phyloP scores from a whole-genome alignment of 1,140 invertebrate genomes.

The Psix sp. region DNA sequence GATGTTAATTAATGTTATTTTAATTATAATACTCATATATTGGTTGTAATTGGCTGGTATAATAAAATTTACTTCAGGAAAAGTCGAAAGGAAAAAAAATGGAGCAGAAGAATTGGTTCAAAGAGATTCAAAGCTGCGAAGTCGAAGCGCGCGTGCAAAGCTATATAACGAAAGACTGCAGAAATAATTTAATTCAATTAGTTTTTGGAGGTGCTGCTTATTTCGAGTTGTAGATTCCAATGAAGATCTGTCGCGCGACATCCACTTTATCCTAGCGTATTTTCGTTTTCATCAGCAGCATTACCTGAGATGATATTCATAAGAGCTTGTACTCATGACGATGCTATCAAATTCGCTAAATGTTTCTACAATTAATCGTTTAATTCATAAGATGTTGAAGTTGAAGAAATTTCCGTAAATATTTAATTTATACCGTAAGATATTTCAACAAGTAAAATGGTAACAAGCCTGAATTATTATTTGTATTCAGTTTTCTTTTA shows the following conservation, averaged over 20 bases:
- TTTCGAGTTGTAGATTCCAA: slow-evolving; percentile 68
- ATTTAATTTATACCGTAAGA: too few species aligned
- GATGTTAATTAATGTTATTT: too few species aligned
- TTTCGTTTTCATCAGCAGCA: slow-evolving; percentile 15
- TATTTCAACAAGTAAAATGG: too few species aligned
- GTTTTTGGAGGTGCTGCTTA: slow-evolving; percentile 59
- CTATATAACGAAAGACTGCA: slow-evolving; percentile 46
- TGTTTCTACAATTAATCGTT: too few species aligned
- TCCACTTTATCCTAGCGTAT: slow-evolving; percentile 8
- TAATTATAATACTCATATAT: too few species aligned
- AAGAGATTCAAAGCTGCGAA: not conserved
- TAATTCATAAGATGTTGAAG: too few species aligned
- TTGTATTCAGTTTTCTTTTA: too few species aligned
- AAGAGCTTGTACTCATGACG: too few species aligned
- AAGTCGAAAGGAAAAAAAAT: not conserved
- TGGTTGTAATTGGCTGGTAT: too few species aligned
- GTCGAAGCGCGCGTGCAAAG: slow-evolving; percentile 5
- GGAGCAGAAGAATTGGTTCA: not conserved
- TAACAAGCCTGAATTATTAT: too few species aligned
- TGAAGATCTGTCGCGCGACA: slow-evolving; percentile 63
- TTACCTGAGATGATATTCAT: not conserved
- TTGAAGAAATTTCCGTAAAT: too few species aligned
- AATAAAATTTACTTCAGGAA: too few species aligned
- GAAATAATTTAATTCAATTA: slow-evolving; percentile 68
- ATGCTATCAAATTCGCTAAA: not conserved